Evolutionary conservation across 2,888 invertebrate species (phyloP), one percentile per base, ranked within the genome.

Genomic region (Belgica antarctica): DNA sequence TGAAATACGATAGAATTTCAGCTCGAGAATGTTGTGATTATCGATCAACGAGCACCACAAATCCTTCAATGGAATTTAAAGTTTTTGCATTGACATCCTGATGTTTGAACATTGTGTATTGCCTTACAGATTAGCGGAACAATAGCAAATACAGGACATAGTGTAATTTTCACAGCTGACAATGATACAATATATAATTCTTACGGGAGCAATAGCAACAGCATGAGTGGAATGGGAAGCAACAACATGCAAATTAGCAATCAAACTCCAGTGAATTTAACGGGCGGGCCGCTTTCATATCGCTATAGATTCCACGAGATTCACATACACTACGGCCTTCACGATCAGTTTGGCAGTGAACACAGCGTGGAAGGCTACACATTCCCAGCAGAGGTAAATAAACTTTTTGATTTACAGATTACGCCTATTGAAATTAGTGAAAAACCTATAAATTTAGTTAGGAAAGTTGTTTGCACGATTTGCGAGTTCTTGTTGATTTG

Each of bases 301-400:
- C 90, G 90, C 77, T 97, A 96, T 82, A 92, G 93, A 81, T 92
- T 96, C 78, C 92, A 94, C 77, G 94, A 96, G 82, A 92, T 96
- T 74, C 94, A 96, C 81, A 87, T 96, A 77, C 96, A 96, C 81
- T 96, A 94, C 77, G 96, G 96, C 5, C 84, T 92, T 71, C 88
- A 89, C 77, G 94, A 96, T 81, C 90, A 91, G 77, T 88, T 89
- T 75, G 98, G 98, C 24, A 97, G 97, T 12, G 98, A 99, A 79
- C 98, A 99, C 81, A 94, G 92, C 71, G 92, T 98, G 77, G 95
- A 94, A 77, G 94, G 96, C 73, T 92, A 94, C 77, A 88, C 94
- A 70, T 99, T 98, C 81, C 97, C 98, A 7, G 96, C 96, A 70
- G 98, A 99, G 90, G 97, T 98, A 81, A 85, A 85, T 79, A 65